These are phyloP conservation scores for Oxystoma pomonae DNA, from an alignment of 2,888 invertebrate genomes.

Conservation along the genomic window DNA sequence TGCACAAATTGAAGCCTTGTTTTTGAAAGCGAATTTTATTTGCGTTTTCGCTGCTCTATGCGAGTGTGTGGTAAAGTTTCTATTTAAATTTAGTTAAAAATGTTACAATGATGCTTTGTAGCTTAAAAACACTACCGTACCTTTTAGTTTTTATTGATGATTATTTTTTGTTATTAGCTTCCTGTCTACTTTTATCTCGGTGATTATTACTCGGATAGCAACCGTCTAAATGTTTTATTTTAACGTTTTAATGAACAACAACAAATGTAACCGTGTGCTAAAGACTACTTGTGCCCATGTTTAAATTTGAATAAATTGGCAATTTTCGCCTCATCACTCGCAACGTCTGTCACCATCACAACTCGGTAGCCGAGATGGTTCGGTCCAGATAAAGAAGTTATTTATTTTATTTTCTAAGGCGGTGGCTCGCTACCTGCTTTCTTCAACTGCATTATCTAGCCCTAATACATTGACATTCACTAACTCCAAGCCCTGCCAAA, in stretches of 20 bases:
- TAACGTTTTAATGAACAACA: background rate
- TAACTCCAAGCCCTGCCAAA: no score
- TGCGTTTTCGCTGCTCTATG: no score
- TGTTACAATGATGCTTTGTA: no score
- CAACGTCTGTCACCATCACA: background rate
- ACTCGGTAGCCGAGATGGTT: background rate
- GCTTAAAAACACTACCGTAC: no score
- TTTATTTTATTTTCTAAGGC: background rate
- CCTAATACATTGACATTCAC: no score
- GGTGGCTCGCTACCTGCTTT: background rate
- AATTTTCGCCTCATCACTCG: constrained; percentile 12
- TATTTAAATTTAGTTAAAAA: no score
- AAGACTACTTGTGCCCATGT: constrained; percentile 21
- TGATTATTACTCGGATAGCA: background rate
- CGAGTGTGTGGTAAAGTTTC: no score
- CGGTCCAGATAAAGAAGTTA: background rate
- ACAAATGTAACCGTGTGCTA: constrained; percentile 12
- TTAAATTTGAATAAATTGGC: constrained; percentile 22
- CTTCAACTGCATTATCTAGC: background rate
- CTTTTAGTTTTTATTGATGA: no score
- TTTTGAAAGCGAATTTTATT: no score
- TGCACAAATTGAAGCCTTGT: no score
- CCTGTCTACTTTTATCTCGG: no score
- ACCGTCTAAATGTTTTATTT: background rate
- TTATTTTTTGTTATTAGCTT: no score